A percentile compares a stretch with the other conserved stretches of the same genome.
Conservation (phyloP, 1,140 invertebrate species). For the Zaprionus vittiger region DNA sequence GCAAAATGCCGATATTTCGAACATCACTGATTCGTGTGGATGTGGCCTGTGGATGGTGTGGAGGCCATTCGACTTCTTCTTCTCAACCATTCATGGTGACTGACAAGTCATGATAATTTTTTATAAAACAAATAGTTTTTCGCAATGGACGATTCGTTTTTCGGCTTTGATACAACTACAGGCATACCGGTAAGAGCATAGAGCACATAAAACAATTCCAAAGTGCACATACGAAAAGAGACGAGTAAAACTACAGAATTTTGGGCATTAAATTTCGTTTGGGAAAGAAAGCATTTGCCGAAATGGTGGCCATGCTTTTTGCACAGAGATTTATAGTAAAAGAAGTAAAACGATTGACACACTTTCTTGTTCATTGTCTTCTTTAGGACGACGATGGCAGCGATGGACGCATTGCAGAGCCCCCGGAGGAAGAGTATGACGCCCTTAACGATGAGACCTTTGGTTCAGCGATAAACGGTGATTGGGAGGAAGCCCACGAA, state of each 20-base stretch:
- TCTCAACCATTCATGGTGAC: constrained; percentile 64
- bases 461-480: constrained; percentile 88
- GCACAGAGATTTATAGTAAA: not conserved
- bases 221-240: too few relatives aligned
- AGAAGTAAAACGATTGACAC: constrained; percentile 11
- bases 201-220: not conserved
- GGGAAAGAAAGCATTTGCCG: constrained; percentile 27
- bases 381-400: constrained; percentile 84
- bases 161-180: constrained; percentile 89
- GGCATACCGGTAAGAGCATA: constrained; percentile 87
- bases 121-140: constrained; percentile 83
- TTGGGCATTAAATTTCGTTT: constrained; percentile 4
- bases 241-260: not conserved
- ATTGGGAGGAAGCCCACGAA: constrained; percentile 88
- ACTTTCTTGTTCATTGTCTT: constrained; percentile 16
- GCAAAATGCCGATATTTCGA: constrained; percentile 14
- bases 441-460: constrained; percentile 96
- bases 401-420: constrained; percentile 86
- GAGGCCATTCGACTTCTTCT: constrained; percentile 47
- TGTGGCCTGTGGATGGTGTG: constrained; percentile 52
- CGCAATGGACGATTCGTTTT: constrained; percentile 93
- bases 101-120: constrained; percentile 81
- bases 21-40: constrained; percentile 39
- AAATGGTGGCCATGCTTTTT: constrained; percentile 27
- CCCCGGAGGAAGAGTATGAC: constrained; percentile 94